Base-by-base conservation (phyloP, 2,888 invertebrate genomes). In the Oscheius onirici region DNA sequence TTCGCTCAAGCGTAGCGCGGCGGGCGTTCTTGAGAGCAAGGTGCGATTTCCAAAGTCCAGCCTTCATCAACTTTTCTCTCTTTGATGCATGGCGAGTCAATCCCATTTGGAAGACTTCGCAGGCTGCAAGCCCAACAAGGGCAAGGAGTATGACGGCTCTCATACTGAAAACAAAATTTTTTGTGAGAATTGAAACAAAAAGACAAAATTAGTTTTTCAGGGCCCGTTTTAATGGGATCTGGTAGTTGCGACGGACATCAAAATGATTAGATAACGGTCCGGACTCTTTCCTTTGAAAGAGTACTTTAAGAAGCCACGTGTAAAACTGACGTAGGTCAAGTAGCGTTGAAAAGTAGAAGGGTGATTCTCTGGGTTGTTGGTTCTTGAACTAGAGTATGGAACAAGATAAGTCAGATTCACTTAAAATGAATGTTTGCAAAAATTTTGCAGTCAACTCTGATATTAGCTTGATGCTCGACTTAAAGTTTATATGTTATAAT, bases 61-160 rank as follows among this genome's bases (percentile, higher is more conserved):
- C 76, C 5, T 74, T 66, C 67, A 78, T 78, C 63, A 78, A 52
- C 28, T 73, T 68, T 44, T 71, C 71, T 55, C 78, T 55, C 63
- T 60, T 67, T 24, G 76, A 69, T 57, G 76, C 74, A 49, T 76
- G 67, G 13, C 75, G 75, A n/a, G 61, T 54, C 6, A 78, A 69
- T 22, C 74, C 73, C 15, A 78, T 67, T 55, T 78, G 78, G n/a
- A 73, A 72, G 41, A 76, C 74, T 10, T 76, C 74, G 5, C 76
- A 40, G 24, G 54, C 54, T 26, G 61, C 67, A 20, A 67, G 54
- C 49, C 71, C 76, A 54, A 75, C 60, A 13, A 78, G 71, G 68
- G 76, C 74, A 11, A 73, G 46, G 22, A 79, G 67, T 17, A 69
- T 8, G 52, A 73, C 40, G 55, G 72, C 65, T 49, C 63, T 69